phyloP scores from a whole-genome alignment of 53 echinoderm and acorn worm genomes.

The Crossaster papposus region DNA sequence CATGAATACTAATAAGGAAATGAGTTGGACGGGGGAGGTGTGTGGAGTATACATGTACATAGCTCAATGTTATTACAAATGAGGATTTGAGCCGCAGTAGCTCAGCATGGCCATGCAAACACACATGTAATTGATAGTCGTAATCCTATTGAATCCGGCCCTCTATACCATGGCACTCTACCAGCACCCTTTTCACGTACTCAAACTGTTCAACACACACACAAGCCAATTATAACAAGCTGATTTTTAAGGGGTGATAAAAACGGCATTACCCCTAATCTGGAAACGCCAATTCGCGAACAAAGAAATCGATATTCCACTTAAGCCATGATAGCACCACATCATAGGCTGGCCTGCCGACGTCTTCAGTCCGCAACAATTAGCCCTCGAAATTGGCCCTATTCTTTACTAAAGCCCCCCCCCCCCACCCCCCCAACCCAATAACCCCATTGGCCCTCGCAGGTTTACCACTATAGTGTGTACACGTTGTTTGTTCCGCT shows the following conservation, averaged over 20 bases:
- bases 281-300: constrained; percentile 36
- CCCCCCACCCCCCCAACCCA: neutral
- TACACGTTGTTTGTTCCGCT: constrained; percentile 17
- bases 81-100: neutral
- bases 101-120: constrained; percentile 28
- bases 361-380: constrained; percentile 30
- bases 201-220: neutral
- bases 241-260: constrained; percentile 41
- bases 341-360: constrained; percentile 42
- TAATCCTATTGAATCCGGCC: constrained; percentile 35
- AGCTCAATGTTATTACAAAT: constrained; percentile 34
- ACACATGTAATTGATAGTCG: constrained; percentile 56
- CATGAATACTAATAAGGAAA: constrained; percentile 53
- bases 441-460: constrained; percentile 38
- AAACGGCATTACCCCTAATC: constrained; percentile 44
- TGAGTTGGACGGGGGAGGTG: neutral
- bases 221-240: constrained; percentile 47
- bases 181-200: neutral
- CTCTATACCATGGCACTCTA: neutral
- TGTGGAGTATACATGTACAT: neutral
- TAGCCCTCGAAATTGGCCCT: constrained; percentile 47
- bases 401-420: constrained; percentile 38
- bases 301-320: constrained; percentile 25
- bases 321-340: constrained; percentile 51
- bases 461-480: constrained; percentile 3